phyloP scores from a whole-genome alignment of 2,888 invertebrate species.

The Caenorhabditis japonica region DNA sequence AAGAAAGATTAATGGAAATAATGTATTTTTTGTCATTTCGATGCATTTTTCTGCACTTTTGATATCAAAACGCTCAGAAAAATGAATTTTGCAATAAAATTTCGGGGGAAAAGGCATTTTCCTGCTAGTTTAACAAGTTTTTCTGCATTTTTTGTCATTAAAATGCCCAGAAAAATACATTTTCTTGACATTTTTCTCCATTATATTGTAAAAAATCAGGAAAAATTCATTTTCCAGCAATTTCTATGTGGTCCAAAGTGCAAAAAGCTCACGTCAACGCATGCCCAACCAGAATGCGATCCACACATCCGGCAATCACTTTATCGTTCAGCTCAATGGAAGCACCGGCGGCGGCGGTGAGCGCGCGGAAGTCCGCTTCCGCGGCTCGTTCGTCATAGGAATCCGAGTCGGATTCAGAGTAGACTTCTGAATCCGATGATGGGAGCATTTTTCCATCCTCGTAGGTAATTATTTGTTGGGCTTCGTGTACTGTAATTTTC shows the following conservation, averaged over 20 bases:
- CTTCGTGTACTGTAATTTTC: conserved; percentile 21
- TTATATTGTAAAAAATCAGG: too few relatives aligned
- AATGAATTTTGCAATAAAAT: not conserved
- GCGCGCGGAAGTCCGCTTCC: not conserved
- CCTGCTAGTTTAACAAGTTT: too few relatives aligned
- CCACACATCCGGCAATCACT: conserved; percentile 14
- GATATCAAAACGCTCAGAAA: too few relatives aligned
- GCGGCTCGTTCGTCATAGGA: conserved; percentile 9
- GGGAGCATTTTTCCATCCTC: conserved; percentile 1
- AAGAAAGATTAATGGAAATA: too few relatives aligned
- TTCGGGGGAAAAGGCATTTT: too few relatives aligned
- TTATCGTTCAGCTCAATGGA: conserved; percentile 6
- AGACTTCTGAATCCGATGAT: conserved; percentile 14
- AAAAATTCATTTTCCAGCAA: too few relatives aligned
- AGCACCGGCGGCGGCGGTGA: conserved; percentile 1
- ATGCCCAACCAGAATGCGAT: conserved; percentile 9
- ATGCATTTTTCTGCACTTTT: too few relatives aligned
- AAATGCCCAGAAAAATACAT: too few relatives aligned
- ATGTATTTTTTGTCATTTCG: too few relatives aligned
- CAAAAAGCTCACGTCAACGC: conserved; percentile 22
- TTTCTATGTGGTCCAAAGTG: too few relatives aligned
- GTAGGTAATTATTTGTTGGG: not conserved
- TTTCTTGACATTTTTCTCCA: too few relatives aligned
- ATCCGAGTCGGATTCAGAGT: not conserved
- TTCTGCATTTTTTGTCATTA: too few relatives aligned